Percentiles rank a stretch among this genome's conserved stretches.
These are phyloP conservation scores for Malurus melanocephalus DNA, from an alignment of 2,113 vertebrate genomes.

Conservation along the genomic window DNA sequence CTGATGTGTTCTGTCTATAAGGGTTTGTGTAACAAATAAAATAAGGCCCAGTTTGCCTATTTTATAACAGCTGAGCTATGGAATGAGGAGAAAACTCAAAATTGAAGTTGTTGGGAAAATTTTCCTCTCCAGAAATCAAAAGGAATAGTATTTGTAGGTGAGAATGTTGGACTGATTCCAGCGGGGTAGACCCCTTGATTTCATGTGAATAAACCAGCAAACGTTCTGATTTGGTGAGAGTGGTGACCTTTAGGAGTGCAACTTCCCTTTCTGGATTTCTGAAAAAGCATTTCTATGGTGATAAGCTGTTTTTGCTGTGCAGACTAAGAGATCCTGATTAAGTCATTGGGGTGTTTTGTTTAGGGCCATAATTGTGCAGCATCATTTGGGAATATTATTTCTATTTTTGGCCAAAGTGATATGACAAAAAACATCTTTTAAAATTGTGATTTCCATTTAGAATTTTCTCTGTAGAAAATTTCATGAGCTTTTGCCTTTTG, in stretches of 20 bases:
- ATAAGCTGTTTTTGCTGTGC: background rate
- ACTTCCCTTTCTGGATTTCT: background rate
- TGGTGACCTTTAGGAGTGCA: background rate
- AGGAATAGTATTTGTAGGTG: background rate
- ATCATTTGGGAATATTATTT: background rate
- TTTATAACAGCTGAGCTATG: background rate
- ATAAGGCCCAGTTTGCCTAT: background rate
- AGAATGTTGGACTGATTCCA: background rate
- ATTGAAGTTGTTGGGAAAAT: background rate
- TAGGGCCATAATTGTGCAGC: background rate
- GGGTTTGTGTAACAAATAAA: background rate
- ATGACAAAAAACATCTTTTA: background rate
- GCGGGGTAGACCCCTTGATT: background rate
- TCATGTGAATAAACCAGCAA: background rate
- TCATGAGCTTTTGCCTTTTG: background rate
- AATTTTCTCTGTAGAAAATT: background rate
- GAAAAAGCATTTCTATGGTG: background rate
- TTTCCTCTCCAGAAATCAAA: background rate
- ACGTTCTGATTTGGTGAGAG: background rate
- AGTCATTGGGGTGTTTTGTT: background rate
- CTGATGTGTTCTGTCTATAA: background rate
- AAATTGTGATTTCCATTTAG: background rate
- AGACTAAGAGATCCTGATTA: background rate
- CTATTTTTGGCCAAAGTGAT: background rate
- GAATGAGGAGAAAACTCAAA: background rate